Percentiles rank a stretch among this genome's conserved stretches.
Conservation (phyloP, 2,113 vertebrate genomes). For the Struthio camelus region DNA sequence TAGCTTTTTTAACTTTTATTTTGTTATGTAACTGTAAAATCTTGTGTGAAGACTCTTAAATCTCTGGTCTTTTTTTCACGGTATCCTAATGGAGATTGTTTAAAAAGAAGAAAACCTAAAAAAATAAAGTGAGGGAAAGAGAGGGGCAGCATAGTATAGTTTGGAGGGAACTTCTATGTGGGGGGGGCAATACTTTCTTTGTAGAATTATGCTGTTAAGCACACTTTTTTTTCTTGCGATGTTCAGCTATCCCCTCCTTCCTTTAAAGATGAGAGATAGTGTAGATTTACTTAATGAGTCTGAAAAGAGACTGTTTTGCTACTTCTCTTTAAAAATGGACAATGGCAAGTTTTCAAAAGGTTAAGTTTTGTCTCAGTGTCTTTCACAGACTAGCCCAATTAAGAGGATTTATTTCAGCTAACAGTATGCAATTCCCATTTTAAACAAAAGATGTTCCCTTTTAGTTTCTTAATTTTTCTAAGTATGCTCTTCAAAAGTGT, state of each 20-base stretch:
- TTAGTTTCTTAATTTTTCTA: background rate
- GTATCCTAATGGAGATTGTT: background rate
- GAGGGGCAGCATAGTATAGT: background rate
- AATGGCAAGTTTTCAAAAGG: background rate
- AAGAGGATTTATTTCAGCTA: background rate
- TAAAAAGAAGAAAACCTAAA: no score
- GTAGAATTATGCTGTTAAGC: background rate
- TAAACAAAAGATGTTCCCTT: background rate
- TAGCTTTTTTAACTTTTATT: background rate
- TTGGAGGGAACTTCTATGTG: background rate
- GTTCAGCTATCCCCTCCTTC: background rate
- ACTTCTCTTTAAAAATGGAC: background rate
- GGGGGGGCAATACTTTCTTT: background rate
- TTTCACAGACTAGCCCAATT: background rate
- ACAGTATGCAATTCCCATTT: background rate
- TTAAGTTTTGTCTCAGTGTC: background rate
- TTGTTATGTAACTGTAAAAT: constrained; percentile 37
- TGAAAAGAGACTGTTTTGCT: background rate
- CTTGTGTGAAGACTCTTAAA: background rate
- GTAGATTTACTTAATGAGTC: background rate
- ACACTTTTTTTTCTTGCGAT: background rate
- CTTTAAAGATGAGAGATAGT: background rate
- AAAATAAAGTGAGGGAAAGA: background rate
- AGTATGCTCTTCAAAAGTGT: background rate
- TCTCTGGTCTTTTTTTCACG: background rate